phyloP scores from a whole-genome alignment of 2,113 vertebrate species.

The Psilopogon haemacephalus region DNA sequence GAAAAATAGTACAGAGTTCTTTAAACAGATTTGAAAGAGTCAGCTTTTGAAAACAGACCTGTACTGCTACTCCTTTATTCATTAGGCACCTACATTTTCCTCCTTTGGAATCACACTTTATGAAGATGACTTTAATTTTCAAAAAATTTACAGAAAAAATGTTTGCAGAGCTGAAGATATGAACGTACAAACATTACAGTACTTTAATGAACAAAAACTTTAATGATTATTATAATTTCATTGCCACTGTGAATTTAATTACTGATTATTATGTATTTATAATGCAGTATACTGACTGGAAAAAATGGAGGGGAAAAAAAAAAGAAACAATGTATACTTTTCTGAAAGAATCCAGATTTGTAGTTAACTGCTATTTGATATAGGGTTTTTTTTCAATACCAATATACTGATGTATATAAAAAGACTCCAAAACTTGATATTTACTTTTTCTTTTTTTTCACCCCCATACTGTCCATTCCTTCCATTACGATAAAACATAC shows the following conservation, averaged over 20 bases:
- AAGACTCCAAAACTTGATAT: background rate
- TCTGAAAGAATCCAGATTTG: background rate
- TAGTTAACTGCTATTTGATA: background rate
- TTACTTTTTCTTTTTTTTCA: background rate
- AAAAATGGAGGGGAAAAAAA: background rate
- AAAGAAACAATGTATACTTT: background rate
- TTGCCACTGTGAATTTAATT: background rate
- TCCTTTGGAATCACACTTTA: background rate
- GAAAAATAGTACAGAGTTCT: background rate
- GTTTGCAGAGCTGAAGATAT: background rate
- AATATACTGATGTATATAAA: background rate
- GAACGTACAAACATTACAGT: background rate
- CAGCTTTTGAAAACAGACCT: background rate
- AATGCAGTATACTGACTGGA: background rate
- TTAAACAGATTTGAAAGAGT: background rate
- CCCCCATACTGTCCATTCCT: background rate
- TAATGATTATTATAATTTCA: background rate
- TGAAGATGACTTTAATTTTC: background rate
- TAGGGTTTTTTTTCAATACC: background rate
- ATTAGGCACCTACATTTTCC: background rate
- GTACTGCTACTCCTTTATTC: background rate
- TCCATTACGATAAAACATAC: background rate
- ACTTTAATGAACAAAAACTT: background rate
- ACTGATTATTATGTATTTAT: background rate
- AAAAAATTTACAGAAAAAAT: background rate